phyloP scores from a whole-genome alignment of 2,888 invertebrate genomes.

The Laspeyria flexula region DNA sequence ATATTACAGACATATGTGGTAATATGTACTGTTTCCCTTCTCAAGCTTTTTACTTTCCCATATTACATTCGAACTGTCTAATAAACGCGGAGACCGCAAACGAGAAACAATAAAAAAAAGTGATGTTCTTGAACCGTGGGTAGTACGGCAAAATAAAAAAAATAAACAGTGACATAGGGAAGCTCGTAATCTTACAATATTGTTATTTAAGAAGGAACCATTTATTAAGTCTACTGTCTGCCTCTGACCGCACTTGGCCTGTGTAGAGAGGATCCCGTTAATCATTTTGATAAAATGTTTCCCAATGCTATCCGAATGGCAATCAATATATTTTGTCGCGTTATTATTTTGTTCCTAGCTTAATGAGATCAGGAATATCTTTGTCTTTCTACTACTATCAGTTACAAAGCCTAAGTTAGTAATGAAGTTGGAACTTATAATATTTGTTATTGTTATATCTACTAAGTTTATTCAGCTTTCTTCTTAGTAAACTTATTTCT shows the following conservation, averaged over 20 bases:
- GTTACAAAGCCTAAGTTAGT: too few species aligned
- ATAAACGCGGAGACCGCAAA: conserved; percentile 18
- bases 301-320: conserved; percentile 16
- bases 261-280: conserved; percentile 31
- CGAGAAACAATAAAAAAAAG: conserved; percentile 27
- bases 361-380: not conserved
- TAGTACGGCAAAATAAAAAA: conserved; percentile 13
- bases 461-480: too few species aligned
- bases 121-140: conserved; percentile 14
- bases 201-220: conserved; percentile 26
- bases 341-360: not conserved
- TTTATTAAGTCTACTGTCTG: conserved; percentile 39
- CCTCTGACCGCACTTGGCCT: conserved; percentile 36
- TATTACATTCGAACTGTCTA: conserved; percentile 30
- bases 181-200: conserved; percentile 27
- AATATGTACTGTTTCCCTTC: not conserved
- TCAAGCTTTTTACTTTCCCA: conserved; percentile 2
- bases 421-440: too few species aligned
- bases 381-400: too few species aligned
- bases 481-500: too few species aligned
- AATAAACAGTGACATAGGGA: conserved; percentile 27
- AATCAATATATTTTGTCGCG: conserved; percentile 6
- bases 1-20: too few species aligned
- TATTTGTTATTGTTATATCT: too few species aligned
- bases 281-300: conserved; percentile 46